Evolutionary conservation across 2,888 invertebrate genomes (phyloP), one percentile per base, ranked within the genome.

Genomic region (Bhutanitis thaidina): DNA sequence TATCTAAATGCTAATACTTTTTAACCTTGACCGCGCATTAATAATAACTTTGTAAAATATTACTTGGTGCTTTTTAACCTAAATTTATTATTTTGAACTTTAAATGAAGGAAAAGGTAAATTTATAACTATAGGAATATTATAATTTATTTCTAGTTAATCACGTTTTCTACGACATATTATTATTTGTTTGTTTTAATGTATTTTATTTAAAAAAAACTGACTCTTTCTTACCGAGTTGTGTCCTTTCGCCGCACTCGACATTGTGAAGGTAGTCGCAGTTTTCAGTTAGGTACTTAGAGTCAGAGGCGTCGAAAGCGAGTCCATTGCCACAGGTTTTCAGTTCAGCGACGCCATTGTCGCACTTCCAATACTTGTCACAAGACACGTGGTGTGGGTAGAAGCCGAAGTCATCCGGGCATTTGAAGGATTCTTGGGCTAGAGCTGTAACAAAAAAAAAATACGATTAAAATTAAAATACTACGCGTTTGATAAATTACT

Each of bases 341-440:
- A 97, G 90, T 71, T 97, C 97, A 52, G 97, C 94, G 8, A 86
- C 94, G 62, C 95, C 95, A 70, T 96, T 96, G 83, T 97, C 97
- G 76, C 97, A 97, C 85, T 97, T 96, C 96, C 96, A 97, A 89
- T 97, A 97, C 85, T 97, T 97, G 91, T 97, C 97, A 81, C 97
- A 97, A 43, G 96, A 96, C 55, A 91, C 77, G 75, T 94, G 94
- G 85, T 97, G 97, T 52, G 97, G 96, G 89, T 97, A 97, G 91
- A 97, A 97, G 29, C 97, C 97, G 77, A 96, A 97, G 80, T 97
- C 97, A 74, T 97, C 96, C 29, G 97, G 97, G 74, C 97, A 97
- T 91, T 97, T 96, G 92, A 97, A 97, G 73, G 90, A 92, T 62
- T 95, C 95, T 84, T 96, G 96, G 64, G 92, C 94, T 71, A 91